Evolutionary conservation across 2,888 invertebrate genomes (phyloP), one percentile per base, ranked within the genome.

Genomic region (Glyphotaelius pellucidus): DNA sequence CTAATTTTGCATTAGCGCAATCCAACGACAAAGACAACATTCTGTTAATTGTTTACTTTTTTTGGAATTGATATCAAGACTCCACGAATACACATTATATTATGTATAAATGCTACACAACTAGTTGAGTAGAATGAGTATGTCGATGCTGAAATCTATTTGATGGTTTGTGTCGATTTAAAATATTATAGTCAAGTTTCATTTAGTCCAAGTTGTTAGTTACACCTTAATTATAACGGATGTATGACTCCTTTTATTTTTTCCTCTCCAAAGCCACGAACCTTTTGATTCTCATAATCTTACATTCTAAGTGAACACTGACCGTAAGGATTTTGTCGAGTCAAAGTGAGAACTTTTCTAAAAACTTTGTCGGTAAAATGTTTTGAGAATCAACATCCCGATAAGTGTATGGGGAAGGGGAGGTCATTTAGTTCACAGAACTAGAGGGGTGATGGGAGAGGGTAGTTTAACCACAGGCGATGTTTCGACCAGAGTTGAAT

Each of bases 381-480:
- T 67, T 67, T 83, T 35, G 38, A 31, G 25, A 83, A 83, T 83
- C 83, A 83, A 35, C 83, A 35, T 38, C 83, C 35, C 83, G 9
- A 9, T 9, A 35, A 32, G 35, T 35, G 25, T 25, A n/a, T 83
- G 25, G 83, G 83, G 35, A 7, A 12, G 83, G 38, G 19, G 25
- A 83, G 25, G 38, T 83, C 83, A 83, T 83, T 83, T 83, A 83
- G 83, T 83, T 83, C 35, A 38, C 83, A 83, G 83, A 83, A 19
- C 83, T 15, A 32, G 32, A 25, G 35, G 31, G 15, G 35, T 15
- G 83, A 38, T 35, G 83, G 31, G 83, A 52, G 52, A 52, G 67
- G 67, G 67, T 67, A n/a, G 67, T 67, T 25, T 67, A 67, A 32
- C 35, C 19, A 83, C 32, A 35, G 83, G 83, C 83, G 83, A 83